A percentile compares a stretch with the other conserved stretches of the same genome.
phyloP scores from a whole-genome alignment of 2,113 vertebrate species.

The Cricetomys ansorgei region DNA sequence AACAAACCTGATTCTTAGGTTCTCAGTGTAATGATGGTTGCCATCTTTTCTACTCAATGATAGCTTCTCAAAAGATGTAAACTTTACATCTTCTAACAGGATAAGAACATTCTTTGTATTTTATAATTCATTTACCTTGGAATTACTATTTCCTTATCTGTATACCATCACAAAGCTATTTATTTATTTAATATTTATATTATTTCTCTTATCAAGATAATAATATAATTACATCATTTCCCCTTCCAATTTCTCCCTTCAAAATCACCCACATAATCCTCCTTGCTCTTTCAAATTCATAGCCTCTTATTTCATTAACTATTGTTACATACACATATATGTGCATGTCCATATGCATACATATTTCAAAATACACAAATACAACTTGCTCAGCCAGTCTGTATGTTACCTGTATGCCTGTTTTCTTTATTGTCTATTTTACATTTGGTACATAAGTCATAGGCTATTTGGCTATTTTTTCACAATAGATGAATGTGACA shows the following conservation, averaged over 20 bases:
- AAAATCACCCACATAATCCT: neutral
- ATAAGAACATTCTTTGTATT: neutral
- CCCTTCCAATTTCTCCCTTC: neutral
- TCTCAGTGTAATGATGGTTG: neutral
- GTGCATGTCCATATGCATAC: neutral
- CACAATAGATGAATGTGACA: neutral
- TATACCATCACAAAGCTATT: neutral
- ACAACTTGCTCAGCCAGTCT: neutral
- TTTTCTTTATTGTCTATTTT: neutral
- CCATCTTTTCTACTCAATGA: neutral
- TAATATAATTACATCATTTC: neutral
- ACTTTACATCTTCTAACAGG: neutral
- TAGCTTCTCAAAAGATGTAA: conserved; percentile 1
- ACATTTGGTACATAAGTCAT: neutral
- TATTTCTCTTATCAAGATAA: neutral
- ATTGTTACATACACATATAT: neutral
- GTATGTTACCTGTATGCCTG: neutral
- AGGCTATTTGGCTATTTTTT: neutral
- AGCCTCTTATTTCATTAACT: neutral
- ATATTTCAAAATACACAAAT: neutral
- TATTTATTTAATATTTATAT: neutral
- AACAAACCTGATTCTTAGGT: conserved; percentile 6
- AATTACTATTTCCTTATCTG: neutral
- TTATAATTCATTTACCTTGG: conserved; percentile 35
- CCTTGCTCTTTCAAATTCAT: neutral